Percentiles rank a stretch among this genome's conserved stretches.
Conservation (phyloP, 2,888 invertebrate genomes). For the Caenorhabditis doughertyi region DNA sequence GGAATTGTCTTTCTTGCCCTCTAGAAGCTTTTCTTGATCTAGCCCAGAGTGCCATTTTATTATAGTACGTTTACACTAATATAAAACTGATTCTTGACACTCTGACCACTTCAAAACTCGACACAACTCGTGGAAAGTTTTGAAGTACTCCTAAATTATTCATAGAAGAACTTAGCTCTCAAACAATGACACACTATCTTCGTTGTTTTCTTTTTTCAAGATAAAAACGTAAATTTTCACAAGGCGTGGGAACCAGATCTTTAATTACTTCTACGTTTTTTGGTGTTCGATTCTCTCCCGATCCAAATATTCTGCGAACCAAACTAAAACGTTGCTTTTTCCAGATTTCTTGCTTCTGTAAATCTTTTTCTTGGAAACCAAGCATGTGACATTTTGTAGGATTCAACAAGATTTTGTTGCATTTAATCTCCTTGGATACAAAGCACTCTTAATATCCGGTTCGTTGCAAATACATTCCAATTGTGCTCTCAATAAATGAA, state of each 20-base stretch:
- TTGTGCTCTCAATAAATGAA: slow-evolving; percentile 11
- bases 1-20: too few relatives aligned
- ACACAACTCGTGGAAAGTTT: neutral
- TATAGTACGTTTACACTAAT: too few relatives aligned
- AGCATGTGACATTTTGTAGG: neutral
- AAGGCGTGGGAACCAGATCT: slow-evolving; percentile 8
- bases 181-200: slow-evolving; percentile 1
- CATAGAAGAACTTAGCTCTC: neutral
- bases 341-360: neutral
- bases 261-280: slow-evolving; percentile 13
- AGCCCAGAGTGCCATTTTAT: too few relatives aligned
- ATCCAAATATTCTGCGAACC: neutral
- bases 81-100: too few relatives aligned
- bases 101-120: neutral
- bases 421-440: neutral
- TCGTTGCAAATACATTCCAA: slow-evolving; percentile 4
- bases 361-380: neutral
- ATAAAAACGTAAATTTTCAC: neutral
- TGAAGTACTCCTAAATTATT: neutral
- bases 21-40: too few relatives aligned
- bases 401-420: neutral
- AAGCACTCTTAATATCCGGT: neutral
- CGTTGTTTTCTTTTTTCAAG: neutral
- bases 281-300: slow-evolving; percentile 6
- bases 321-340: neutral